phyloP scores from a whole-genome alignment of 2,113 vertebrate genomes.

The Nibea coibor region DNA sequence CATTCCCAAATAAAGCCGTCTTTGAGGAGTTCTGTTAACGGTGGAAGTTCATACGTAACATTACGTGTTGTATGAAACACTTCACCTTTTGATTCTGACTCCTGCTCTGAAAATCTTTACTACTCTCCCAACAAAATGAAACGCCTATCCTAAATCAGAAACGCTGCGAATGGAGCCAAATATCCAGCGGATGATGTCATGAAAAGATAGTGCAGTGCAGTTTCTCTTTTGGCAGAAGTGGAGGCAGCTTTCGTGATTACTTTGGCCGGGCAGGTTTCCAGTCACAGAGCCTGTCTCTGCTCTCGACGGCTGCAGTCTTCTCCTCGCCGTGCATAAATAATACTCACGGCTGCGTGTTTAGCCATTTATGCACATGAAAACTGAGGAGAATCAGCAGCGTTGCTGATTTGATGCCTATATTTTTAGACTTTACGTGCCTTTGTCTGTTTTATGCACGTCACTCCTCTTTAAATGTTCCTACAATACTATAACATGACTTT shows the following conservation, averaged over 20 bases:
- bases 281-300: conserved; percentile 46
- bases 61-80: conserved; percentile 11
- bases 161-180: conserved; percentile 34
- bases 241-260: conserved; percentile 37
- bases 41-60: conserved; percentile 1
- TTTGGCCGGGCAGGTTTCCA: conserved; percentile 61
- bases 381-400: neutral
- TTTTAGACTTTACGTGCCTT: neutral
- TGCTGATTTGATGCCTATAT: neutral
- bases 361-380: conserved; percentile 19
- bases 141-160: conserved; percentile 24
- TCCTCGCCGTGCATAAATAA: conserved; percentile 44
- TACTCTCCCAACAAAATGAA: conserved; percentile 9
- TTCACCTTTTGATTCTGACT: conserved; percentile 11
- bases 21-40: conserved; percentile 4
- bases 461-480: neutral
- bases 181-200: conserved; percentile 56
- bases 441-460: neutral
- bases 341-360: neutral
- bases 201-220: conserved; percentile 38
- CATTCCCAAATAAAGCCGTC: conserved; percentile 68
- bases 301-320: conserved; percentile 40
- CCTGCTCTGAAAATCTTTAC: neutral
- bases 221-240: conserved; percentile 46
- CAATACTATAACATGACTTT: neutral